Evolutionary conservation across 2,113 vertebrate genomes (phyloP).

Genomic region (Chionomys nivalis): DNA sequence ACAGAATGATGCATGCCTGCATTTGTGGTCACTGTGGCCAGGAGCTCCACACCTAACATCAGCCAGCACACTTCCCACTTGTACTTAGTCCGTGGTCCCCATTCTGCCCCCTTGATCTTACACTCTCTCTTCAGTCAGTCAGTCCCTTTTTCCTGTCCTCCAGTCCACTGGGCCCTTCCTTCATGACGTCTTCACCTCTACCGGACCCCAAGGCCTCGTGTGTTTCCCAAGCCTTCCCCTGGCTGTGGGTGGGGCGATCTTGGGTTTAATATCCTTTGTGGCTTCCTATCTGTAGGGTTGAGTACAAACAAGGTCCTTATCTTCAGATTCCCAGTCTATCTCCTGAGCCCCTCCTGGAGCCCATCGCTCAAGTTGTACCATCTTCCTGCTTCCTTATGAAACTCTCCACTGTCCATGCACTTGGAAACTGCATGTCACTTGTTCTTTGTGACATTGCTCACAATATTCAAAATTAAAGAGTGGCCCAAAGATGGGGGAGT

Average conservation of each 20-base stretch:
- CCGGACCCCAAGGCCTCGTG: neutral
- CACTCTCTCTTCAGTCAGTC: neutral
- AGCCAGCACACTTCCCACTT: neutral
- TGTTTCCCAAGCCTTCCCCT: neutral
- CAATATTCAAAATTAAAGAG: no score
- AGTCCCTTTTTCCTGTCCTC: neutral
- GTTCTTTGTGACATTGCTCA: neutral
- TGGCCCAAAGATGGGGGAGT: neutral
- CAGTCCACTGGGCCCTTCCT: neutral
- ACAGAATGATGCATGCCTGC: neutral
- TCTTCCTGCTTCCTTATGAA: neutral
- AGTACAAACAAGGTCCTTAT: neutral
- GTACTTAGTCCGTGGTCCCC: accelerated
- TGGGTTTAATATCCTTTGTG: no score
- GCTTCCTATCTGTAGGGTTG: neutral
- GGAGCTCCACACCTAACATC: neutral
- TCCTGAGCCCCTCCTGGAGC: neutral
- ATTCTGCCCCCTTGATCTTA: no score
- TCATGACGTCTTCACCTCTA: neutral
- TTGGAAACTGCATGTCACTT: neutral
- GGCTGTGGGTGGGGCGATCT: neutral
- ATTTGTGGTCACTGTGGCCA: neutral
- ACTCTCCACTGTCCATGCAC: neutral
- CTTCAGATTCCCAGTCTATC: neutral
- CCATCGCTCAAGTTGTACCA: no score